These are phyloP conservation scores for Lepus timidus DNA, from an alignment of 2,113 vertebrate genomes.

Conservation along the genomic window DNA sequence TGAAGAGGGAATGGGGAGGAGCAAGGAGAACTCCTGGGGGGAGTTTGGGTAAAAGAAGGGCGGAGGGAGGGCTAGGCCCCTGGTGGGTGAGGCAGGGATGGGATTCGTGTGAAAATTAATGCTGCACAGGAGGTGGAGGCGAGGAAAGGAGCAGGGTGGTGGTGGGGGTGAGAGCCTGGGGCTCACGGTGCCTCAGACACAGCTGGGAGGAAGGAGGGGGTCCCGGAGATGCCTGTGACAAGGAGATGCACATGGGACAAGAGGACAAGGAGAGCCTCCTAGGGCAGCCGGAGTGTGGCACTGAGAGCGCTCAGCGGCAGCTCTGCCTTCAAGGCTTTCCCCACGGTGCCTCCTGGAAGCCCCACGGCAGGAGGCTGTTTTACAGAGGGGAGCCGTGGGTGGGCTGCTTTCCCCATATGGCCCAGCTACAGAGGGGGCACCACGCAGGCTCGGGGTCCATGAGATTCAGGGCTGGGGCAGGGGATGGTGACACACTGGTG, in stretches of 20 bases:
- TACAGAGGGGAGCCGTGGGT: neutral
- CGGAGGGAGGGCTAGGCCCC: neutral
- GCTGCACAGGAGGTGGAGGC: neutral
- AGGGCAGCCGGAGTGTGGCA: neutral
- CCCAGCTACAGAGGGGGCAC: neutral
- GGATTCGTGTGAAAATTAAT: too few species aligned
- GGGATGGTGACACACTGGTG: neutral
- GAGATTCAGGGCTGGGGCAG: neutral
- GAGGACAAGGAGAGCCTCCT: neutral
- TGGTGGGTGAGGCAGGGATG: neutral
- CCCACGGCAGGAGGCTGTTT: neutral
- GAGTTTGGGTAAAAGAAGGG: neutral
- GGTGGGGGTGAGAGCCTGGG: neutral
- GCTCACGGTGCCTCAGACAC: too few species aligned
- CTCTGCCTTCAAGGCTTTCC: too few species aligned
- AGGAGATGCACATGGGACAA: too few species aligned
- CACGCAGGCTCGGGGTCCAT: too few species aligned
- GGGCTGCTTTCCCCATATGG: neutral
- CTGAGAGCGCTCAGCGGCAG: fast-evolving
- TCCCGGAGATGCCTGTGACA: neutral
- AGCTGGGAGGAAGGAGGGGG: neutral
- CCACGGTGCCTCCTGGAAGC: fast-evolving
- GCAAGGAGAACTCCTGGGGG: neutral
- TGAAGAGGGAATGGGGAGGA: neutral
- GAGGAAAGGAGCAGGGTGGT: neutral